These are phyloP conservation scores for Ctenochaetus hawaiiensis DNA, from an alignment of 2,797 vertebrate genomes.

Conservation along the genomic window DNA sequence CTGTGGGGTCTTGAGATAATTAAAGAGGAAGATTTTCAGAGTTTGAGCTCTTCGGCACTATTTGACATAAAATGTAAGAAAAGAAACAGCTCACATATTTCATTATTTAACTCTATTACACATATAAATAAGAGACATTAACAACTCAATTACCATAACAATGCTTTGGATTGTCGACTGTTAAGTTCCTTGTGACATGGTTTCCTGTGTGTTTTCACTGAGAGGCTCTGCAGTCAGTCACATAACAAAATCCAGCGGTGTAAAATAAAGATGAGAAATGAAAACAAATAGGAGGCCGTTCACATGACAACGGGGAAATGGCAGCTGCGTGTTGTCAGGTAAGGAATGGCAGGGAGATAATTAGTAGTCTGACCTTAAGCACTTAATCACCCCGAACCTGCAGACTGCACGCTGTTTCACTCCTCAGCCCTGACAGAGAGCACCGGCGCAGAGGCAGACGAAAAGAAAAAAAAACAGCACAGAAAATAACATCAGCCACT, in stretches of 20 bases:
- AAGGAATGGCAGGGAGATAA: constrained; percentile 74
- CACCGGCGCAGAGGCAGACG: constrained; percentile 18
- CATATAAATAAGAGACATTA: not conserved
- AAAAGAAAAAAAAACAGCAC: constrained; percentile 34
- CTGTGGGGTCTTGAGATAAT: not conserved
- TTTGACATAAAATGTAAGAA: not conserved
- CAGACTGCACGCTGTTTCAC: constrained; percentile 66
- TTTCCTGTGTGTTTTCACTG: not conserved
- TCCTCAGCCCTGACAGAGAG: constrained; percentile 60
- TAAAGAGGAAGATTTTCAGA: not conserved
- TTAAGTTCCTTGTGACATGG: not conserved
- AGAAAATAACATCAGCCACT: constrained; percentile 64
- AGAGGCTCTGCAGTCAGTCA: constrained; percentile 9
- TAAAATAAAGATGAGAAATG: constrained; percentile 44
- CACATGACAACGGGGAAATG: constrained; percentile 73
- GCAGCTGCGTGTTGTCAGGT: constrained; percentile 72
- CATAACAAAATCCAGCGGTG: constrained; percentile 13
- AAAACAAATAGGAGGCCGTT: constrained; percentile 72
- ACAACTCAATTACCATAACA: not conserved
- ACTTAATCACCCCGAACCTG: constrained; percentile 82
- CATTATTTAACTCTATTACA: not conserved
- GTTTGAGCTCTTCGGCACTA: not conserved
- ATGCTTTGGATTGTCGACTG: not conserved
- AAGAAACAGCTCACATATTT: not conserved
- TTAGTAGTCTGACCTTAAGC: constrained; percentile 84